A percentile compares a stretch with the other conserved stretches of the same genome.
phyloP scores from a whole-genome alignment of 2,113 vertebrate species.

The Irena cyanogastra region DNA sequence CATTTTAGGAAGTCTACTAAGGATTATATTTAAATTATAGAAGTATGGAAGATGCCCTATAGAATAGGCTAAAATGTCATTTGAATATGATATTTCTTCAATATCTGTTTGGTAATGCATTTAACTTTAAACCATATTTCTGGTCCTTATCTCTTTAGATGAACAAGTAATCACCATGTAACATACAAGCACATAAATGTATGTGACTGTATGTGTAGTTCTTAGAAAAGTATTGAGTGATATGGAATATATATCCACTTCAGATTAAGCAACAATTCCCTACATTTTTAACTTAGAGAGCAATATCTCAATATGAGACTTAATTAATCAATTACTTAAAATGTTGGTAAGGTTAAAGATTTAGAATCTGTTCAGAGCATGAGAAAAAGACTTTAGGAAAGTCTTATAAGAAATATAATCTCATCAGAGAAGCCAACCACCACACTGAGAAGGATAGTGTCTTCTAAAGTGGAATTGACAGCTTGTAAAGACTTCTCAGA shows the following conservation, averaged over 20 bases:
- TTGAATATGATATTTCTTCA: background rate
- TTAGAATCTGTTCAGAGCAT: background rate
- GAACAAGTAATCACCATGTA: background rate
- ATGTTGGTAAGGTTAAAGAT: background rate
- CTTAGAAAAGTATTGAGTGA: background rate
- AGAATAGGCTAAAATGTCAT: background rate
- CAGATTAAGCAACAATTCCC: background rate
- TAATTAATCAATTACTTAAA: background rate
- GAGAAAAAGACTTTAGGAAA: background rate
- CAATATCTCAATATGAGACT: background rate
- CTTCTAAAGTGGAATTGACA: slow-evolving; percentile 13
- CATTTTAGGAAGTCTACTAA: background rate
- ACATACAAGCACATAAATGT: background rate
- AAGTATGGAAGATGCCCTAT: background rate
- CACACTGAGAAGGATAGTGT: background rate
- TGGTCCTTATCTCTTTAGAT: background rate
- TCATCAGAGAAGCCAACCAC: background rate
- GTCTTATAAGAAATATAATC: background rate
- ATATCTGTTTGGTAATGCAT: background rate
- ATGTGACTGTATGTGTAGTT: too few species aligned
- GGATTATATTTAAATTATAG: background rate
- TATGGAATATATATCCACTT: background rate
- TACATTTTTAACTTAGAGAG: background rate
- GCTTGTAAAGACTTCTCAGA: background rate
- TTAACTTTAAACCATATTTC: background rate